A percentile compares a stretch with the other conserved stretches of the same genome.
These are phyloP conservation scores for Chelonus formosanus DNA, from an alignment of 2,888 invertebrate genomes.

Conservation along the genomic window DNA sequence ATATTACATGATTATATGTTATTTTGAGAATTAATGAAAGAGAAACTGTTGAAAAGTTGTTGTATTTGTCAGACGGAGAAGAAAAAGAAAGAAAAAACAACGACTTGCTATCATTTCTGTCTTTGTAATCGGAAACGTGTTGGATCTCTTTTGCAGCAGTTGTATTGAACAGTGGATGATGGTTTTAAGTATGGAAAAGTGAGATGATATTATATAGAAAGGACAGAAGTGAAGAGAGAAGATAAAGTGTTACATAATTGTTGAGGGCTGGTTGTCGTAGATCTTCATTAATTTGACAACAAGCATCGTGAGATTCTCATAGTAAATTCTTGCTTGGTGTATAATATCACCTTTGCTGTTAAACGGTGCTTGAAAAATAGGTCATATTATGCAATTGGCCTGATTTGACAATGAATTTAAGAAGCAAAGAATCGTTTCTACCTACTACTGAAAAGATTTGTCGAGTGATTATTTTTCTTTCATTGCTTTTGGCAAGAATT, in stretches of 20 bases:
- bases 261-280: conserved; percentile 36
- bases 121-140: conserved; percentile 1
- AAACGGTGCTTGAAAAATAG: conserved; percentile 17
- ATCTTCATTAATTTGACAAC: conserved; percentile 47
- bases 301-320: conserved; percentile 31
- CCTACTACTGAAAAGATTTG: conserved; percentile 18
- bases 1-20: not conserved
- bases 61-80: conserved; percentile 17
- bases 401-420: conserved; percentile 23
- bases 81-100: conserved; percentile 1
- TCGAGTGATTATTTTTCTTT: conserved; percentile 13
- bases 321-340: conserved; percentile 25
- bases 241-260: conserved; percentile 31
- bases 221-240: not conserved
- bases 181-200: not conserved
- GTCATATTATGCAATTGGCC: conserved; percentile 28
- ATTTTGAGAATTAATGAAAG: conserved; percentile 18
- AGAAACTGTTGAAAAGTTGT: conserved; percentile 24
- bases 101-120: conserved; percentile 20
- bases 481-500: conserved; percentile 3
- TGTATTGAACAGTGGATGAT: conserved; percentile 12
- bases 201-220: not conserved
- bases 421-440: conserved; percentile 14
- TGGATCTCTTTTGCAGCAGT: conserved; percentile 1
- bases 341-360: conserved; percentile 18